Conservation (phyloP, 2,113 vertebrate species). For the Porphyrio hochstetteri region DNA sequence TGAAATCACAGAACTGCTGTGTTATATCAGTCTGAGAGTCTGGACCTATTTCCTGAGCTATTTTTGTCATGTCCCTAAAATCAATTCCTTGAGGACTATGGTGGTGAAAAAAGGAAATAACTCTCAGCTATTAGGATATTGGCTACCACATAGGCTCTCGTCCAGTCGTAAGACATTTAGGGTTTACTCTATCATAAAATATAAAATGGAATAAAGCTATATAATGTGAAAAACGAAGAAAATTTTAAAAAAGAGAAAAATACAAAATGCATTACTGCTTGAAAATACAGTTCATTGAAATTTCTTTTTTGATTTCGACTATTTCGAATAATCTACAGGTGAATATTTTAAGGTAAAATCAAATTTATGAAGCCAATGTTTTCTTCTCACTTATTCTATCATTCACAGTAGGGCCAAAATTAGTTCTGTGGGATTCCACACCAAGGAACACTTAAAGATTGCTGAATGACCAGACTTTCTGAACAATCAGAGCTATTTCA, state of each 20-base stretch:
- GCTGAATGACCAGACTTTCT: not conserved
- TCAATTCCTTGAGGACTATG: slow-evolving; percentile 28
- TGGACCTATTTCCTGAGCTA: slow-evolving; percentile 8
- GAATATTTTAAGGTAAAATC: not conserved
- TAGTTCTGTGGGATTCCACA: not conserved
- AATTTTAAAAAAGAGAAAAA: not conserved
- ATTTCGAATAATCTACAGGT: not conserved
- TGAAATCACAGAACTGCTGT: slow-evolving; percentile 39
- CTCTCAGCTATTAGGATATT: not conserved
- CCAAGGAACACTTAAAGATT: not conserved
- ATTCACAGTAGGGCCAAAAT: not conserved
- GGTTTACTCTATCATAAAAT: not conserved
- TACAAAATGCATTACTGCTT: not conserved
- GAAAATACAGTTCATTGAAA: not conserved
- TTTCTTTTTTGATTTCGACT: not conserved
- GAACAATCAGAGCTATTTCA: not conserved
- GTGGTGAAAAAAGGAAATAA: not conserved
- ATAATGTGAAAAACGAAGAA: not conserved
- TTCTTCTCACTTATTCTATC: not conserved
- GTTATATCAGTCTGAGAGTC: not conserved
- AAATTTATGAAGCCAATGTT: not conserved
- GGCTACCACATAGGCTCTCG: not conserved
- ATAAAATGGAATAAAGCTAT: not conserved
- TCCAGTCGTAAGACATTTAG: not conserved
- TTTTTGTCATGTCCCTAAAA: slow-evolving; percentile 27